Evolutionary conservation across 2,797 vertebrate species (phyloP).

Genomic region (Amazona finschi): DNA sequence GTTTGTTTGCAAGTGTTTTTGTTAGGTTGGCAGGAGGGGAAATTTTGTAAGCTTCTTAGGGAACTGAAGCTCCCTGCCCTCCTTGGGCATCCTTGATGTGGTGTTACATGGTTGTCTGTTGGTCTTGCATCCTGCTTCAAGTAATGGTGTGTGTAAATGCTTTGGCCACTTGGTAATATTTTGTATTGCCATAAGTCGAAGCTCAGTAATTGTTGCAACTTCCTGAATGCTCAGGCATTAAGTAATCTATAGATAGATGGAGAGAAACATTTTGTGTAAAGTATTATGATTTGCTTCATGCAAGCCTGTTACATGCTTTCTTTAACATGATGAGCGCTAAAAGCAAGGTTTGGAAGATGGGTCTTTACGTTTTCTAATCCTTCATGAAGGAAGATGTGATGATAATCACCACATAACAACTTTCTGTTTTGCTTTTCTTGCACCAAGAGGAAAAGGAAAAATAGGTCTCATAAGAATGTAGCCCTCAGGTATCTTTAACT

Average conservation of each 20-base stretch:
- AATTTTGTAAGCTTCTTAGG: neutral
- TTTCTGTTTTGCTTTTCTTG: neutral
- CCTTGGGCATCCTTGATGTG: neutral
- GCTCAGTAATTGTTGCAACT: neutral
- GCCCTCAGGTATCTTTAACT: neutral
- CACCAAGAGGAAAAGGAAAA: neutral
- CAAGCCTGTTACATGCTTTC: neutral
- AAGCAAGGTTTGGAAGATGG: neutral
- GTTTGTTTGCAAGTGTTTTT: neutral
- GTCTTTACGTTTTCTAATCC: neutral
- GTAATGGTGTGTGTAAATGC: neutral
- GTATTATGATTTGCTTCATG: neutral
- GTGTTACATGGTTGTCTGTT: neutral
- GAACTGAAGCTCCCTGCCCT: neutral
- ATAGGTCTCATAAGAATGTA: neutral
- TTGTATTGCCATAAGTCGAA: neutral
- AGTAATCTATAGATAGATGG: neutral
- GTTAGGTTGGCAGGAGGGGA: neutral
- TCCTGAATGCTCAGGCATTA: neutral
- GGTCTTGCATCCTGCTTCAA: neutral
- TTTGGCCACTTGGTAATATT: neutral
- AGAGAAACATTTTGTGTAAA: neutral
- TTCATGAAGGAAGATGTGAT: neutral
- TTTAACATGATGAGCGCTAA: neutral
- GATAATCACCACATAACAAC: neutral